phyloP scores from a whole-genome alignment of 1,140 invertebrate species.

The Pemphigus obesinymphae region DNA sequence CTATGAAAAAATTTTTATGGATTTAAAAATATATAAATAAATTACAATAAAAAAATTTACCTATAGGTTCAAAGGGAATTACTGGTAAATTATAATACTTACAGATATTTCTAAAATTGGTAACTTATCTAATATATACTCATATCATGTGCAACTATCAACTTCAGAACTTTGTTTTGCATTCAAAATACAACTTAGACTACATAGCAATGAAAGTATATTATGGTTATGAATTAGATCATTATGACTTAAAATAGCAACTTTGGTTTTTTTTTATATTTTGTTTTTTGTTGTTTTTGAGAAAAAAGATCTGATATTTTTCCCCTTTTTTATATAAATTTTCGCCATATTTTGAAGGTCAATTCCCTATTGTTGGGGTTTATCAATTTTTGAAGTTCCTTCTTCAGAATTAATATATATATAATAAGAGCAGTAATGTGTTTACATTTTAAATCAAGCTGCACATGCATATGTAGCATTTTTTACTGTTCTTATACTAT shows the following conservation, averaged over 20 bases:
- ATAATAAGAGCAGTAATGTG: not conserved
- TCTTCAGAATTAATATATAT: not conserved
- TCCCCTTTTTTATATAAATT: not conserved
- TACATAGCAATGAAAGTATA: not conserved
- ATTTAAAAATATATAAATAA: no score
- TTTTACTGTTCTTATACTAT: not conserved
- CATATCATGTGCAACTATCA: no score
- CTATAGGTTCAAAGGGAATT: no score
- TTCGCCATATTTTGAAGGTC: not conserved
- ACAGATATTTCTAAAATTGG: no score
- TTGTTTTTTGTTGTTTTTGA: not conserved
- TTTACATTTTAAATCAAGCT: not conserved
- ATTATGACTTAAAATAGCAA: not conserved
- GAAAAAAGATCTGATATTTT: not conserved
- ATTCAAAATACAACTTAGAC: not conserved
- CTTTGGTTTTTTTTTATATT: not conserved
- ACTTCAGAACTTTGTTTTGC: not conserved
- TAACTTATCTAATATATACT: no score
- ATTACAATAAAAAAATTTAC: no score
- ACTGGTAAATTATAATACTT: no score
- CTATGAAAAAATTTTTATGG: no score
- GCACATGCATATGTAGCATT: not conserved
- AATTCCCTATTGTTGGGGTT: not conserved
- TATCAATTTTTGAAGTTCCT: not conserved
- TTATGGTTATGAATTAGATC: not conserved